These are phyloP conservation scores for Achlya flavicornis DNA, from an alignment of 2,888 invertebrate genomes.

Conservation along the genomic window DNA sequence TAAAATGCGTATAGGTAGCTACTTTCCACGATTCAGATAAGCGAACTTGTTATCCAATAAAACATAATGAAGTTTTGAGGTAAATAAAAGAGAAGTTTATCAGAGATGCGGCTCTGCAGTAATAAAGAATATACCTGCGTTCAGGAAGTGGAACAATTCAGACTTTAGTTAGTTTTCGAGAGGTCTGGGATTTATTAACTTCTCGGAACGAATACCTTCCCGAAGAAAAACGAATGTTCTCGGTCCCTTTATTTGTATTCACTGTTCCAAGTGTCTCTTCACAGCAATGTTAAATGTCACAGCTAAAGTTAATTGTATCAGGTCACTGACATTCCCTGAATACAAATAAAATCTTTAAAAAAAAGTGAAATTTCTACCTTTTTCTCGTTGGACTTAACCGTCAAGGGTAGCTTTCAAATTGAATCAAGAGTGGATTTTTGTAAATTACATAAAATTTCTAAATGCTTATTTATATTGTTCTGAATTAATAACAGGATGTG, in stretches of 20 bases:
- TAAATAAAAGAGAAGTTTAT: conserved; percentile 19
- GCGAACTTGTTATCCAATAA: background rate
- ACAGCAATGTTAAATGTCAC: conserved; percentile 24
- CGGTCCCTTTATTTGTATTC: conserved; percentile 30
- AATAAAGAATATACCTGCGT: conserved; percentile 29
- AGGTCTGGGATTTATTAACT: conserved; percentile 27
- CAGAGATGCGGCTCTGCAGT: conserved; percentile 24
- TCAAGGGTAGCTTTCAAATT: background rate
- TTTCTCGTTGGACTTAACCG: background rate
- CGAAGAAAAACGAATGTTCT: conserved; percentile 10
- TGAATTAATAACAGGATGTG: background rate
- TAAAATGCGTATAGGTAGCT: background rate
- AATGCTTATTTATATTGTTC: conserved; percentile 7
- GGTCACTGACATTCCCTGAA: conserved; percentile 25
- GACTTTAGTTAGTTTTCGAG: conserved; percentile 30
- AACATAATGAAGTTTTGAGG: conserved; percentile 1
- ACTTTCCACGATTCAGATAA: background rate
- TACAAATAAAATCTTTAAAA: conserved; percentile 28
- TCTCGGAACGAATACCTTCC: conserved; percentile 11
- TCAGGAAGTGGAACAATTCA: conserved; percentile 26
- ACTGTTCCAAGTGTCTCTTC: conserved; percentile 23
- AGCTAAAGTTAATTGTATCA: conserved; percentile 33
- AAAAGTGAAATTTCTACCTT: conserved; percentile 7
- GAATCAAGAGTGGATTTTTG: background rate
- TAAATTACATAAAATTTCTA: background rate